phyloP scores from a whole-genome alignment of 2,797 vertebrate species.

The Synaphobranchus kaupii region DNA sequence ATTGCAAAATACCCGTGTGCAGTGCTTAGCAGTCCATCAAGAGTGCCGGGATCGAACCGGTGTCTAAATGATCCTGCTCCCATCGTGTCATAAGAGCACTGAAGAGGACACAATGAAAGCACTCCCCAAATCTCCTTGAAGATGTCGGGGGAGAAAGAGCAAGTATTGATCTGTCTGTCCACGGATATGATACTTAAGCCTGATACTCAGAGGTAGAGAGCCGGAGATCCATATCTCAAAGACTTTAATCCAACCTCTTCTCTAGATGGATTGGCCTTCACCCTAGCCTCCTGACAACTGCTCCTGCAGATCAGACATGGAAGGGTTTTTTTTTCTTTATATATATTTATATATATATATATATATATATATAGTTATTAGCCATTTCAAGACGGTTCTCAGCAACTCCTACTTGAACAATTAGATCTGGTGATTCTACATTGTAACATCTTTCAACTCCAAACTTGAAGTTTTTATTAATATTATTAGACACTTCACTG shows the following conservation, averaged over 20 bases:
- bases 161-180: constrained; percentile 97
- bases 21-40: constrained; percentile 47
- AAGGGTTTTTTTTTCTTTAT: constrained; percentile 70
- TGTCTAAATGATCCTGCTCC: constrained; percentile 81
- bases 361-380: constrained; percentile 23
- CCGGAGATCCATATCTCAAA: constrained; percentile 89
- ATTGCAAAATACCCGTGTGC: constrained; percentile 28
- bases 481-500: background rate
- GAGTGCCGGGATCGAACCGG: constrained; percentile 59
- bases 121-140: constrained; percentile 92
- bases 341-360: constrained; percentile 34
- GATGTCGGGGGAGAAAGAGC: constrained; percentile 80
- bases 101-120: constrained; percentile 84
- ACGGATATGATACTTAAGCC: constrained; percentile 94
- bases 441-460: background rate
- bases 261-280: constrained; percentile 81
- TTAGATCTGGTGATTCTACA: background rate
- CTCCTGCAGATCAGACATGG: constrained; percentile 82
- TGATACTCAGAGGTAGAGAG: constrained; percentile 86
- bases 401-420: constrained; percentile 11
- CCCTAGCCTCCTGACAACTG: constrained; percentile 80
- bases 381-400: constrained; percentile 20
- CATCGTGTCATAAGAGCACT: constrained; percentile 83
- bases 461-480: background rate
- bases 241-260: constrained; percentile 87